phyloP scores from a whole-genome alignment of 2,113 vertebrate genomes.

The Anoplopoma fimbria region DNA sequence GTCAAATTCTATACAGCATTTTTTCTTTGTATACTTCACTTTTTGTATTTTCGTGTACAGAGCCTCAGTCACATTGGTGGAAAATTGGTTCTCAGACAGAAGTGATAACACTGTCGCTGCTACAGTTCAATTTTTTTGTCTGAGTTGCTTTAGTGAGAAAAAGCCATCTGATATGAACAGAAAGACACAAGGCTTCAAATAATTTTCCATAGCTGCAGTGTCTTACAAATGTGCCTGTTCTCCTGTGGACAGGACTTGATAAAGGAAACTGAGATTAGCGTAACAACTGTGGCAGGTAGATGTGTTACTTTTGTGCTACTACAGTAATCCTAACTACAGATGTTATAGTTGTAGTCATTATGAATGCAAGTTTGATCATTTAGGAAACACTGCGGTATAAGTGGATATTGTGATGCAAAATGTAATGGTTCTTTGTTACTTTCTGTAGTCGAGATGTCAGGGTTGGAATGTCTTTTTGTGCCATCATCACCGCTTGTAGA shows the following conservation, averaged over 20 bases:
- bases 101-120: constrained; percentile 14
- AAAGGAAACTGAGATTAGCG: not conserved
- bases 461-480: constrained; percentile 6
- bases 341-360: not conserved
- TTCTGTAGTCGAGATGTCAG: not conserved
- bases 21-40: constrained; percentile 3
- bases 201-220: constrained; percentile 13
- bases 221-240: constrained; percentile 13
- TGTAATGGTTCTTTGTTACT: constrained; percentile 3
- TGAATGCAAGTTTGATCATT: not conserved
- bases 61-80: not conserved
- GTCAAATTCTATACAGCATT: not conserved
- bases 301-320: not conserved
- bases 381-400: not conserved
- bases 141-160: constrained; percentile 12
- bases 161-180: not conserved
- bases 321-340: not conserved
- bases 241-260: not conserved
- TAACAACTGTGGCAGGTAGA: constrained; percentile 1
- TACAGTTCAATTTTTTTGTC: not conserved
- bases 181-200: not conserved
- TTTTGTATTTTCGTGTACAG: not conserved
- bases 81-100: constrained; percentile 13
- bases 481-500: constrained; percentile 1
- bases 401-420: constrained; percentile 1